Conservation (phyloP, 2,113 vertebrate species). For the Pseudorectes ferrugineus region DNA sequence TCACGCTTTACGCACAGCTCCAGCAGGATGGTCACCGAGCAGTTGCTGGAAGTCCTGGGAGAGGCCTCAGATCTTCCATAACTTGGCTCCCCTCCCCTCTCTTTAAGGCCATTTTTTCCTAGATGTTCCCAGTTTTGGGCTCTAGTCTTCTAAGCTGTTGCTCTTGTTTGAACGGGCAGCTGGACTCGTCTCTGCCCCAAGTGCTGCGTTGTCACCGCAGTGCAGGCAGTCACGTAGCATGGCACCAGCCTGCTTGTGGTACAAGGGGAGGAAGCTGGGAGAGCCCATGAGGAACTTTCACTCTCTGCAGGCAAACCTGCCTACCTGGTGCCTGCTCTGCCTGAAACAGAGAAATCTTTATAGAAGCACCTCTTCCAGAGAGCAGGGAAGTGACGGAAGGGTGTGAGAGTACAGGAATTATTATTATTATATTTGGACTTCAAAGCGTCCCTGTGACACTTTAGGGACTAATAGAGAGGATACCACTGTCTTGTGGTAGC, state of each 20-base stretch:
- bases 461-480: not conserved
- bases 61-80: not conserved
- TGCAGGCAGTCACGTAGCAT: rapidly evolving
- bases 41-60: not conserved
- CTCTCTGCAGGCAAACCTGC: not conserved
- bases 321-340: not conserved
- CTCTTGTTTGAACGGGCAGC: not conserved
- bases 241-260: not conserved
- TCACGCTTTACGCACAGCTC: not conserved
- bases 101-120: not conserved
- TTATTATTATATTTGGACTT: not conserved
- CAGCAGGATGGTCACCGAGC: not conserved
- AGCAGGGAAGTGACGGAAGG: rapidly evolving
- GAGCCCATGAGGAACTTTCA: not conserved
- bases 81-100: not conserved
- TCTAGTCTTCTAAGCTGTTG: not conserved
- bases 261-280: not conserved
- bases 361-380: not conserved
- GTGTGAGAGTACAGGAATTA: not conserved
- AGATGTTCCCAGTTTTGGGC: not conserved
- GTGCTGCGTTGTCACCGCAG: rapidly evolving
- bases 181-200: not conserved
- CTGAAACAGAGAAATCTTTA: not conserved
- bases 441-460: not conserved
- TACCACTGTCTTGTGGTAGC: rapidly evolving